Percentiles rank a stretch among this genome's conserved stretches.
phyloP scores from a whole-genome alignment of 2,888 invertebrate genomes.

The Himalopsyche anomala region DNA sequence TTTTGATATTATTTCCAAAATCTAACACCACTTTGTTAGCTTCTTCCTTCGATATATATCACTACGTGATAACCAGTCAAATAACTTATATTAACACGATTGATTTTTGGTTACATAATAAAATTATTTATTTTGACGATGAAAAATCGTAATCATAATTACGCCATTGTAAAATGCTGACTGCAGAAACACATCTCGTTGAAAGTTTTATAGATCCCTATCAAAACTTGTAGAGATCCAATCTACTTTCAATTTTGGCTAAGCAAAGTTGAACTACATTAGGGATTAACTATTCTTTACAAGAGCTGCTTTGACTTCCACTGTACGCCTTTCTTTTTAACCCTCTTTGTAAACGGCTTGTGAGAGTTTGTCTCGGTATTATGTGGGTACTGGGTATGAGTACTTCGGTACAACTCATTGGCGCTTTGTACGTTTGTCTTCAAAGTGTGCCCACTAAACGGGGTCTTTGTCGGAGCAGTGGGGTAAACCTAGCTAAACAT shows the following conservation, averaged over 20 bases:
- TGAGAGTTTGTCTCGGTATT: constrained; percentile 40
- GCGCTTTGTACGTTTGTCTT: constrained; percentile 51
- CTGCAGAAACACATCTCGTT: neutral
- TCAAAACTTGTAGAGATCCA: neutral
- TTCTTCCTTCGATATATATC: too few relatives aligned
- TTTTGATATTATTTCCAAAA: too few relatives aligned
- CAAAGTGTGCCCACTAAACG: constrained; percentile 49
- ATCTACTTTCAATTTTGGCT: constrained; percentile 27
- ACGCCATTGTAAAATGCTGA: neutral
- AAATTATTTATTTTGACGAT: too few relatives aligned
- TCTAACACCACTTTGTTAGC: too few relatives aligned
- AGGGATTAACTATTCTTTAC: constrained; percentile 40
- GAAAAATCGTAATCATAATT: too few relatives aligned
- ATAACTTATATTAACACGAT: too few relatives aligned
- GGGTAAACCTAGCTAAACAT: neutral
- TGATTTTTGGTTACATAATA: too few relatives aligned
- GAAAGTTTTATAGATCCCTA: neutral
- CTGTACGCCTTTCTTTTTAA: constrained; percentile 28
- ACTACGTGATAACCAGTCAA: too few relatives aligned
- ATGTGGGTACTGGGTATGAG: constrained; percentile 21
- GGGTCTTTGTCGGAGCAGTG: constrained; percentile 49
- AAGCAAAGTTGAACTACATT: constrained; percentile 43
- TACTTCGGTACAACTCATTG: constrained; percentile 38
- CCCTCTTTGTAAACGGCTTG: constrained; percentile 35
- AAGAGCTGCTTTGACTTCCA: constrained; percentile 35